Percentiles rank a stretch among this genome's conserved stretches.
These are phyloP conservation scores for Nothura maculosa DNA, from an alignment of 2,797 vertebrate genomes.

Conservation along the genomic window DNA sequence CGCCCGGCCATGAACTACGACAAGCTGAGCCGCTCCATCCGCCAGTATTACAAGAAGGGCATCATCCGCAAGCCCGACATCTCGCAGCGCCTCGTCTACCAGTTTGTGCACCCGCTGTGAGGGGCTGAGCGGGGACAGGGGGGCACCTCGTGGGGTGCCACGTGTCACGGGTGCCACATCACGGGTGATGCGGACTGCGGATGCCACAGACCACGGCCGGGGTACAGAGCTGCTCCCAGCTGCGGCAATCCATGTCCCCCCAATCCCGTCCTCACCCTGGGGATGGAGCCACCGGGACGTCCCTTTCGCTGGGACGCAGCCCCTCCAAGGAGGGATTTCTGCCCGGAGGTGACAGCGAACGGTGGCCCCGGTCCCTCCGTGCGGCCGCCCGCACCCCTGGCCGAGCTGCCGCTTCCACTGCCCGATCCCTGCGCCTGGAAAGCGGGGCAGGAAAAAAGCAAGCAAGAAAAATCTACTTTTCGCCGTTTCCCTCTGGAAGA, in stretches of 20 bases:
- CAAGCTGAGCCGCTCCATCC: constrained; percentile 98
- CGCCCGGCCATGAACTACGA: constrained; percentile 99
- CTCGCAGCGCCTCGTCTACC: constrained; percentile 98
- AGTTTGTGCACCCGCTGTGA: constrained; percentile 97
- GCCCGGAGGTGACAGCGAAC: neutral
- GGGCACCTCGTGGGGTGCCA: too few species aligned
- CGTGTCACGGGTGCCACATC: too few species aligned
- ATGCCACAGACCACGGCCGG: too few species aligned
- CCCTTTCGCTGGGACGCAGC: accelerated
- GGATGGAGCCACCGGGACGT: neutral
- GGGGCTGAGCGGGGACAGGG: neutral
- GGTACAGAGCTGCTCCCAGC: too few species aligned
- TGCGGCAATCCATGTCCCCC: too few species aligned
- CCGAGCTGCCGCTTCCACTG: neutral
- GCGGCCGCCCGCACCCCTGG: neutral
- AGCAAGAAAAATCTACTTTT: neutral
- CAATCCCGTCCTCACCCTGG: too few species aligned
- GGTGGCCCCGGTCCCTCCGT: accelerated
- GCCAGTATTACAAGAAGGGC: constrained; percentile 99
- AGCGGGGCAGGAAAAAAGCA: neutral
- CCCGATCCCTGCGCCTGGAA: neutral
- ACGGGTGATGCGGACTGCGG: too few species aligned
- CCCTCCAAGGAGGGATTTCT: accelerated
- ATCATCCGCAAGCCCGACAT: constrained; percentile 98
- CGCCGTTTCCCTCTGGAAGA: neutral